Conservation (phyloP, 2,797 vertebrate species). For the Leptoclinus maculatus region DNA sequence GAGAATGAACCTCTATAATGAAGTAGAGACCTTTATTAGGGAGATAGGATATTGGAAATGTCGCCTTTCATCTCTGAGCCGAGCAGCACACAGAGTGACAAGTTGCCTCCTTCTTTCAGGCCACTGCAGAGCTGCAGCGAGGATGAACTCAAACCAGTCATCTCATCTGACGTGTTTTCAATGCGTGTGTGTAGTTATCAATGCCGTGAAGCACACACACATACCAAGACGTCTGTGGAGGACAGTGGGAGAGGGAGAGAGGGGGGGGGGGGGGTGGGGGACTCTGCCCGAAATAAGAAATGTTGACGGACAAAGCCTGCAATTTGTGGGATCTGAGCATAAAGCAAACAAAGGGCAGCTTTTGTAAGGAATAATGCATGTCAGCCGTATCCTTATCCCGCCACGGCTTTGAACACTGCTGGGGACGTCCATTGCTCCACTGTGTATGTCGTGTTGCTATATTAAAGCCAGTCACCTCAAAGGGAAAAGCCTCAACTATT, state of each 20-base stretch:
- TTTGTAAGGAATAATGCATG: conserved; percentile 84
- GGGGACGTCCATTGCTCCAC: conserved; percentile 73
- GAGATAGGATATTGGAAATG: not conserved
- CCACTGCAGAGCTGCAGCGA: not conserved
- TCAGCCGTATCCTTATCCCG: conserved; percentile 79
- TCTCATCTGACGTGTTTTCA: conserved; percentile 18
- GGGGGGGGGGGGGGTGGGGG: not conserved
- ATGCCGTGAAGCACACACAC: conserved; percentile 42
- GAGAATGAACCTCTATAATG: not conserved
- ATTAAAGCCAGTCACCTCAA: conserved; percentile 86
- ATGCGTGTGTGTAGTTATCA: conserved; percentile 54
- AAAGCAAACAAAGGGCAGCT: conserved; percentile 84
- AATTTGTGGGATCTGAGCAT: conserved; percentile 83
- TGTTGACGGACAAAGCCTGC: conserved; percentile 82
- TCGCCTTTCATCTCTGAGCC: too few species aligned
- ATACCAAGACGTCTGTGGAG: conserved; percentile 38
- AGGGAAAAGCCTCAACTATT: conserved; percentile 85
- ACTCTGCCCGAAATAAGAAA: conserved; percentile 71
- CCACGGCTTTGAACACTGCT: conserved; percentile 81
- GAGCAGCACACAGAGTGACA: not conserved
- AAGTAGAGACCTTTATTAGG: not conserved
- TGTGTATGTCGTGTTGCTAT: conserved; percentile 78
- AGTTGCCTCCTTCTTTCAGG: not conserved
- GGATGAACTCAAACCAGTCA: conserved; percentile 19
- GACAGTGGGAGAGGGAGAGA: conserved; percentile 36